A percentile compares a stretch with the other conserved stretches of the same genome.
These are phyloP conservation scores for Acronicta aceris DNA, from an alignment of 2,888 invertebrate species.

Conservation along the genomic window DNA sequence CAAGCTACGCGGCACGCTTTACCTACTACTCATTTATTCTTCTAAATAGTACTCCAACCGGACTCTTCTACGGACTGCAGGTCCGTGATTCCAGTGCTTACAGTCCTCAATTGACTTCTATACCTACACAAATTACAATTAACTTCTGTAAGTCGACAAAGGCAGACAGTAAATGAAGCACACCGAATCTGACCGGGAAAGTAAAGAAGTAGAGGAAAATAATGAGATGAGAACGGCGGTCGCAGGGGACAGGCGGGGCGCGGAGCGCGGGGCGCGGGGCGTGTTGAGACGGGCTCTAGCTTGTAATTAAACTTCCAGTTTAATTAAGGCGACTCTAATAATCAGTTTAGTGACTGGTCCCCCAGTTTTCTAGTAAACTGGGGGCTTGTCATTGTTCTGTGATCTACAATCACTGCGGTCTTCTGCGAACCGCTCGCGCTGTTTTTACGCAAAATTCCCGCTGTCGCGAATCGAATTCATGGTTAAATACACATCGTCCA, in stretches of 20 bases:
- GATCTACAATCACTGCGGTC: slow-evolving; percentile 22
- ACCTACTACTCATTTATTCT: neutral
- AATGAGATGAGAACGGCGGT: slow-evolving; percentile 39
- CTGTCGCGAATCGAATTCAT: slow-evolving; percentile 15
- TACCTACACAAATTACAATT: too few relatives aligned
- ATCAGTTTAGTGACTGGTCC: slow-evolving; percentile 63
- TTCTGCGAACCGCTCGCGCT: slow-evolving; percentile 57
- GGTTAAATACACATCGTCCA: too few relatives aligned
- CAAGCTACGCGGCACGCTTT: neutral
- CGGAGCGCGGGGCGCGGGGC: slow-evolving; percentile 7
- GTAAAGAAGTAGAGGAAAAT: slow-evolving; percentile 35
- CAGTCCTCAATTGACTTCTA: slow-evolving; percentile 16
- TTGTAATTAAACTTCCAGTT: slow-evolving; percentile 73
- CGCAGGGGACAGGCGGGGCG: slow-evolving; percentile 14
- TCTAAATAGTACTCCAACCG: neutral
- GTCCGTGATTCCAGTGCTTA: too few relatives aligned
- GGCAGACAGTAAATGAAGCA: slow-evolving; percentile 59
- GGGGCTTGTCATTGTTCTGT: slow-evolving; percentile 19
- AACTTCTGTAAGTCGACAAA: slow-evolving; percentile 17
- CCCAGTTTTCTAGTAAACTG: slow-evolving; percentile 66
- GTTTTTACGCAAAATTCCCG: slow-evolving; percentile 63
- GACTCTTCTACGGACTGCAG: neutral
- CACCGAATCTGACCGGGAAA: slow-evolving; percentile 33
- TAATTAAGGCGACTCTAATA: slow-evolving; percentile 68
- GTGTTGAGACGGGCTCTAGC: slow-evolving; percentile 42